phyloP scores from a whole-genome alignment of 2,797 vertebrate species.

The Rhinogobio ventralis region DNA sequence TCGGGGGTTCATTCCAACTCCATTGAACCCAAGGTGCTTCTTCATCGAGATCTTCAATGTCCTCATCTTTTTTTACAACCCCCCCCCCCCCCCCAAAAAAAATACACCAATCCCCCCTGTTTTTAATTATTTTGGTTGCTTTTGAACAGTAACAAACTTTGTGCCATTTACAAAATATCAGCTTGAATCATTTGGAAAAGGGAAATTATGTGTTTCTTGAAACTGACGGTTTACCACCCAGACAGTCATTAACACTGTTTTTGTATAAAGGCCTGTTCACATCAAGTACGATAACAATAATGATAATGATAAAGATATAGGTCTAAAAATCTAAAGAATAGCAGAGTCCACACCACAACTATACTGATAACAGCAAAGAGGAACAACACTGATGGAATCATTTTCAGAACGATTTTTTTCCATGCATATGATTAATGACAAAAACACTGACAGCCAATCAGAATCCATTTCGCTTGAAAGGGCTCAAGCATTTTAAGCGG shows the following conservation, averaged over 20 bases:
- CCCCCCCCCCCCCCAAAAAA: too few relatives aligned
- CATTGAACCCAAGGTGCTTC: not conserved
- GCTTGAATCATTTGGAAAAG: not conserved
- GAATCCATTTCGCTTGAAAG: not conserved
- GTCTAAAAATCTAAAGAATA: not conserved
- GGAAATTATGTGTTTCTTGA: not conserved
- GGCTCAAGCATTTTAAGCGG: not conserved
- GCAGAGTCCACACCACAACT: not conserved
- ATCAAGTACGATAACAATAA: not conserved
- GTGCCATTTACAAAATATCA: not conserved
- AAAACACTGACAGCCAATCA: not conserved
- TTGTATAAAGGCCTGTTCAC: not conserved
- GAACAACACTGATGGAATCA: not conserved
- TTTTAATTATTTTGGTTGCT: too few relatives aligned
- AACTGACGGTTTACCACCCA: not conserved
- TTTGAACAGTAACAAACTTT: not conserved
- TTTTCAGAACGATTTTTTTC: not conserved
- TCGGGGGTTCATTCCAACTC: not conserved
- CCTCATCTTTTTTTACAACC: too few relatives aligned
- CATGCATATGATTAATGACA: not conserved
- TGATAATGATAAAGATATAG: not conserved
- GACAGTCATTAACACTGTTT: not conserved
- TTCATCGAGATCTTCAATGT: too few relatives aligned
- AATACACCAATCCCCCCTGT: too few relatives aligned
- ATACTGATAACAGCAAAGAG: not conserved